Conservation (phyloP, 2,888 invertebrate species). For the Drosophila paracracens region DNA sequence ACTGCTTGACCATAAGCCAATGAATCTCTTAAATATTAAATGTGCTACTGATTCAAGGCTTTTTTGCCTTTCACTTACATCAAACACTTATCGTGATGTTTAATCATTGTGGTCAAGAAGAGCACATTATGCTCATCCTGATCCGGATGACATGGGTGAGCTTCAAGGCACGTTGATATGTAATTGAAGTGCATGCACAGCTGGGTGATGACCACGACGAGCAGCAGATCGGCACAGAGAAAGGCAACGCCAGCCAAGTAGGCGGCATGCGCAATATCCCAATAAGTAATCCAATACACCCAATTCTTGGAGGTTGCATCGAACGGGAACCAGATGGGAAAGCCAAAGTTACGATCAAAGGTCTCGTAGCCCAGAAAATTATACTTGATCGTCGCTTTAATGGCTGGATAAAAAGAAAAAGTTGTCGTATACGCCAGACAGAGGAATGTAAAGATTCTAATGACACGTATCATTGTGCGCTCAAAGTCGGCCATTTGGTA, state of each 20-base stretch:
- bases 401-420: constrained; percentile 74
- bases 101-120: constrained; percentile 61
- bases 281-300: constrained; percentile 68
- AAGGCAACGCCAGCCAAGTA: constrained; percentile 76
- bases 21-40: too few species aligned
- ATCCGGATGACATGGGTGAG: constrained; percentile 45
- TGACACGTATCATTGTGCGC: constrained; percentile 67
- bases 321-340: constrained; percentile 80
- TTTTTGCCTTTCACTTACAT: constrained; percentile 56
- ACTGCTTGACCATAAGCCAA: neutral
- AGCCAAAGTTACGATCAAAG: constrained; percentile 75
- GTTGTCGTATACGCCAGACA: constrained; percentile 75
- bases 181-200: constrained; percentile 81
- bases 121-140: constrained; percentile 47
- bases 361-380: constrained; percentile 66
- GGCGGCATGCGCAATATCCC: constrained; percentile 69
- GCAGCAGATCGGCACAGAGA: constrained; percentile 75
- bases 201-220: constrained; percentile 77
- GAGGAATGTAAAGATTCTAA: constrained; percentile 71
- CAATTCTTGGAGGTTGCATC: constrained; percentile 57
- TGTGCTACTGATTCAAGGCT: neutral
- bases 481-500: constrained; percentile 59
- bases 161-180: constrained; percentile 53
- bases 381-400: constrained; percentile 68
- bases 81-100: constrained; percentile 75